Evolutionary conservation across 1,140 invertebrate genomes (phyloP), one percentile per base, ranked within the genome.

Genomic region (Eulimnadia texana): DNA sequence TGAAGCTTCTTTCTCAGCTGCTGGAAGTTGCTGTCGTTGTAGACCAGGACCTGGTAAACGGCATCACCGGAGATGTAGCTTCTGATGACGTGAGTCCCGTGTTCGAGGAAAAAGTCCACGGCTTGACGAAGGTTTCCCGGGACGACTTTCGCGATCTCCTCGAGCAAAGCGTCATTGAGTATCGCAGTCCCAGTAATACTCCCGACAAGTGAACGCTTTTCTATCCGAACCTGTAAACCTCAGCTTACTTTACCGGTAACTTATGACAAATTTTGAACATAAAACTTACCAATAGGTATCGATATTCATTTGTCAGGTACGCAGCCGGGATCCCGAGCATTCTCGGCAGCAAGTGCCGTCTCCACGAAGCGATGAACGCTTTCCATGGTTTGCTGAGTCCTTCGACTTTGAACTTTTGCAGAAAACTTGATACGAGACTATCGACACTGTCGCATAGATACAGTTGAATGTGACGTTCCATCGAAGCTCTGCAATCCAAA

Each of bases 41-140:
- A 61, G 3, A 61, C 60, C 1, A 61, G 25, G 16, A 61, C 53
- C 51, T 61, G 60, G 60, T 52, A 61, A 10, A 61, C 20, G 1
- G 60, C 60, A 23, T 61, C 60, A n/a, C 60, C 60, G n/a, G 22
- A 33, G 25, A 19, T 33, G 60, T 61, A 61, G 60, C 50, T 22
- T 27, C 19, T 52, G n/a, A 61, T 54, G 19, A 61, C 23, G 50
- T 61, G 60, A 28, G 51, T 61, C 24, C 60, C 60, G n/a, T 52
- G 50, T 22, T 61, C 25, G 3, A 61, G 50, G 27, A 61, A 61
- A 23, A 61, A 61, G 13, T 61, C 60, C n/a, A 61, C 60, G 3
- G 51, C 27, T 24, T 61, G 27, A 9, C 47, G n/a, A 24, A 50
- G 28, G 9, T 27, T 51, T 19, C 60, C 27, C 1, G 16, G 16